Evolutionary conservation across 2,888 invertebrate genomes (phyloP), one percentile per base, ranked within the genome.

Genomic region (Hoplodrina ambigua): DNA sequence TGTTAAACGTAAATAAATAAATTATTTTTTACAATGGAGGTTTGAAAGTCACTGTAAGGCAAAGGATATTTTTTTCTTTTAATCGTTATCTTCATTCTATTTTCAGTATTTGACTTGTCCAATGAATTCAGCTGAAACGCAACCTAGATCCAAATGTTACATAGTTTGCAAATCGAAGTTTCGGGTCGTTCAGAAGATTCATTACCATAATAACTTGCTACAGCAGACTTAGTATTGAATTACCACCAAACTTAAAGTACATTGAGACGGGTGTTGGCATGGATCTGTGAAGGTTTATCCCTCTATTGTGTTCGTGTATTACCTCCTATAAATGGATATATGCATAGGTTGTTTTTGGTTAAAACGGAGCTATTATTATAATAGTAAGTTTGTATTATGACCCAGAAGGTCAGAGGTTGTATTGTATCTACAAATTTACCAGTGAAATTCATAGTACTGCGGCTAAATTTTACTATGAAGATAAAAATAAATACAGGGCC

Each of bases 171-270:
- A 78, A 69, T 77, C 64, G 52, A 77, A 70, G 71, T 74, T 73
- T 72, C 17, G 44, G 61, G 49, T 71, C 73, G 50, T 80, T 80
- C 53, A 25, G 59, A 69, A 72, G 76, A 79, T 72, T 72, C 52
- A 81, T 81, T 80, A 76, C 62, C 80, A 75, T 82, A 81, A 75
- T 69, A 75, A 63, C 75, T 73, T 66, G 53, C 55, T 59, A 30
- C 61, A 73, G 70, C 77, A 72, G 63, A 72, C 73, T 71, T 52
- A 57, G 50, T 69, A 58, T 65, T 75, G 55, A 63, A 69, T 68
- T 67, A 61, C 20, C 49, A 54, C 50, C 44, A 69, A 67, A 54
- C 60, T 20, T 78, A 46, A 61, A 73, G 55, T 64, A 58, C 60
- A 41, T 30, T 54, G 46, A 69, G 41, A 66, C 19, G n/a, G 54